Evolutionary conservation across 1,140 invertebrate genomes (phyloP).

Genomic region (Triops cancriformis): DNA sequence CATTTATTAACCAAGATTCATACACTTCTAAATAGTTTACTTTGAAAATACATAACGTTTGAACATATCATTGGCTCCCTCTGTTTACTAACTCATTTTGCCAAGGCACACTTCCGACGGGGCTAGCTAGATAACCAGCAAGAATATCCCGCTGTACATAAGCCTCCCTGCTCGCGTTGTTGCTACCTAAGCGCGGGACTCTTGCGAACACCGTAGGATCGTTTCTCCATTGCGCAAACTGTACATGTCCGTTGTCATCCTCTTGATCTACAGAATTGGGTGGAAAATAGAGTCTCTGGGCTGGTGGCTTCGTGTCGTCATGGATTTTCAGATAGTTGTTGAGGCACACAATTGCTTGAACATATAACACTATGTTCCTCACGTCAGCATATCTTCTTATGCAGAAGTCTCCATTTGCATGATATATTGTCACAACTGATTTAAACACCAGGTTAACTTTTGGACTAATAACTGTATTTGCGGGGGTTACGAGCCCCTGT

Average conservation of each 20-base stretch:
- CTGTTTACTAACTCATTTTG: neutral
- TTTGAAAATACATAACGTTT: neutral
- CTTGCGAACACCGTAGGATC: neutral
- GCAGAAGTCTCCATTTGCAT: slow-evolving; percentile 28
- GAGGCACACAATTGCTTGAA: neutral
- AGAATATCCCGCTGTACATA: neutral
- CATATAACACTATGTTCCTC: neutral
- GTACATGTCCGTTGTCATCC: neutral
- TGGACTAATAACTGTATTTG: too few species aligned
- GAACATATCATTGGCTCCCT: neutral
- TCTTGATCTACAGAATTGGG: neutral
- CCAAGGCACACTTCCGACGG: neutral
- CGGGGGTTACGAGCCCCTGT: too few species aligned
- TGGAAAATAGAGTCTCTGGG: neutral
- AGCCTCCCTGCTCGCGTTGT: neutral
- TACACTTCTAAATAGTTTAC: too few species aligned
- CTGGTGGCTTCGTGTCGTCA: neutral
- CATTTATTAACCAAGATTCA: too few species aligned
- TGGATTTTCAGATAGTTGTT: neutral
- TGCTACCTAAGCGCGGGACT: neutral
- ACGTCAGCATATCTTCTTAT: slow-evolving; percentile 27
- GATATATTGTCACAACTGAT: too few species aligned
- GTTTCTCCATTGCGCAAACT: neutral
- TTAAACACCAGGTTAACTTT: too few species aligned
- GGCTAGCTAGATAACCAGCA: neutral